Percentiles rank a stretch among this genome's conserved stretches.
These are phyloP conservation scores for Venustoraphidia nigricollis DNA, from an alignment of 2,888 invertebrate species.

Conservation along the genomic window DNA sequence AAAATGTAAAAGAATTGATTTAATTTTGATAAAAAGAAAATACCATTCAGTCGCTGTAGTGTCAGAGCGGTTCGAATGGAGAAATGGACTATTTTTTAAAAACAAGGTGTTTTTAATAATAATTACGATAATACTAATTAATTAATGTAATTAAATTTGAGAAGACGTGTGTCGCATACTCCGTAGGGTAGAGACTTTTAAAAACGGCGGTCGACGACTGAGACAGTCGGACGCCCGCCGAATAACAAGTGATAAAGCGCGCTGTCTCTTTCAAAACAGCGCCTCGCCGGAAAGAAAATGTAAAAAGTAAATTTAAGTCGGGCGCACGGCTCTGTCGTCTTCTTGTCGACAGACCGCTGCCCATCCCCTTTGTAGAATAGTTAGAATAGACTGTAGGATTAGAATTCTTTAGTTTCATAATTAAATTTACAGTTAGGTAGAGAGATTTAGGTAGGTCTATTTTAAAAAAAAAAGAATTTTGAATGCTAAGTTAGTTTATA, in stretches of 20 bases:
- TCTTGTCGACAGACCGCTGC: not conserved
- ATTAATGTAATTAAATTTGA: not conserved
- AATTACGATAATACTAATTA: not conserved
- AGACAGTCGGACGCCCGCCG: no score
- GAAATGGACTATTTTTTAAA: conserved; percentile 1
- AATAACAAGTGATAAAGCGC: no score
- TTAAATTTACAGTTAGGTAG: no score
- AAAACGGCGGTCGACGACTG: no score
- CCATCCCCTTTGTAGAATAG: not conserved
- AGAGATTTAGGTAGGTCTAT: conserved; percentile 3
- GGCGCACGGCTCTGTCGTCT: not conserved
- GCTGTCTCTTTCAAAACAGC: no score
- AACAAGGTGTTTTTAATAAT: not conserved
- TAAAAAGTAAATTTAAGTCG: not conserved
- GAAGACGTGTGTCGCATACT: not conserved
- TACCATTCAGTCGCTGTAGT: not conserved
- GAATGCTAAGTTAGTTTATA: not conserved
- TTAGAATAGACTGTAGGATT: not conserved
- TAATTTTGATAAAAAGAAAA: conserved; percentile 1
- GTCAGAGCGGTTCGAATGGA: not conserved
- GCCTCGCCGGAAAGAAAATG: not conserved
- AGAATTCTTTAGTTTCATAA: conserved; percentile 3
- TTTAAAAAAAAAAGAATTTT: not conserved
- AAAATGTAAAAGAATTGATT: not conserved
- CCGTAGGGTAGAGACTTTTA: no score